Evolutionary conservation across 2,797 vertebrate species (phyloP), one percentile per base, ranked within the genome.

Genomic region (Microctenopoma lineatum): DNA sequence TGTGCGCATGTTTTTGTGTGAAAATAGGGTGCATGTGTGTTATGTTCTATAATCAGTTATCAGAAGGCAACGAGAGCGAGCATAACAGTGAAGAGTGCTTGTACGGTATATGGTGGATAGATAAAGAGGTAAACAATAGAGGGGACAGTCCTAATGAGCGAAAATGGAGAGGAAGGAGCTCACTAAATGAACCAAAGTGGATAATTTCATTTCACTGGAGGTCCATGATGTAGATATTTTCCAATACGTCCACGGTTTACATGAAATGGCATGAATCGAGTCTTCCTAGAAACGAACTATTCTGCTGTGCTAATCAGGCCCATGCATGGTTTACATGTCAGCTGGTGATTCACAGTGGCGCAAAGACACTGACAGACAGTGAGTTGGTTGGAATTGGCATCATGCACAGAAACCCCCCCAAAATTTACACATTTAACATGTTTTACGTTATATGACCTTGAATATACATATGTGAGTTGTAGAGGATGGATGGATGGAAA

Each of bases 291-390:
- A 79, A 29, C 3, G 4, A 29, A 3, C 27, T 14, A 54, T 32
- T 12, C 75, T 47, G 5, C 38, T 21, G 47, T 51, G 21, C 46
- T 58, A 6, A 51, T 58, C 36, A 42, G 51, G 12, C 25, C 5
- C 4, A 15, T 68, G 29, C 4, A 48, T 59, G 13, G 21, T 53
- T 6, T 7, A 11, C 0, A 39, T 53, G 4, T 18, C 29, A 56
- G 45, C 59, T 54, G 36, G 3, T 59, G 62, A 63, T 34, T 56
- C 64, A 75, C 36, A 59, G 16, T 2, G 42, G 15, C 36, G 29
- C 52, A 62, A 21, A 26, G 41, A 46, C 18, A 21, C 38, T 6
- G 47, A 38, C 26, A 44, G 16, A 69, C 8, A 54, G 41, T 3
- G 16, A 46, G 26, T 7, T 3, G 18, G 13, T 12, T 27, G 9